Conservation (phyloP, 2,888 invertebrate genomes). For the Nymphalis polychloros region DNA sequence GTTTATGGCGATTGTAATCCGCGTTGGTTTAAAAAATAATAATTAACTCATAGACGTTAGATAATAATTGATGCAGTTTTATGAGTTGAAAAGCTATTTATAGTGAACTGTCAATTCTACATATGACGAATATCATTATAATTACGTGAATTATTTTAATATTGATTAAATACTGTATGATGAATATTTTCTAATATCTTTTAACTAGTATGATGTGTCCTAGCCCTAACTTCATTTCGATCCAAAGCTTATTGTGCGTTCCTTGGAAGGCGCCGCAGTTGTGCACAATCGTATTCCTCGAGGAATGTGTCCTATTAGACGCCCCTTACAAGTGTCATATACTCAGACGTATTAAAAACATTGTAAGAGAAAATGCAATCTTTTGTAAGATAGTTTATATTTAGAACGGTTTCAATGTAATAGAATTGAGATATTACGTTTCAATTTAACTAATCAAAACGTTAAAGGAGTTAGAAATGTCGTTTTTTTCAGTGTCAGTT, state of each 20-base stretch:
- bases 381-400: not conserved
- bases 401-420: not conserved
- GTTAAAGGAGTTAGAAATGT: not conserved
- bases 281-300: conserved; percentile 60
- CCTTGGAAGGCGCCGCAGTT: conserved; percentile 58
- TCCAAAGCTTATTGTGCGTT: conserved; percentile 60
- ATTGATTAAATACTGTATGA: too few species aligned
- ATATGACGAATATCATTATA: too few species aligned
- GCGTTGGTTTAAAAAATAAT: too few species aligned
- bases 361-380: not conserved
- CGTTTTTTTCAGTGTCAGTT: too few species aligned
- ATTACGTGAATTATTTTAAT: too few species aligned
- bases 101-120: too few species aligned
- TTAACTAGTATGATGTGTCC: not conserved
- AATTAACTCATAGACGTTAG: too few species aligned
- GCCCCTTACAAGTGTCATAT: conserved; percentile 61
- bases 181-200: not conserved
- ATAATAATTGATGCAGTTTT: too few species aligned
- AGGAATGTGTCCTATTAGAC: conserved; percentile 48
- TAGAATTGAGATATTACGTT: too few species aligned
- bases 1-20: too few species aligned
- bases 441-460: not conserved
- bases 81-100: too few species aligned
- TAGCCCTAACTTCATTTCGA: conserved; percentile 35
- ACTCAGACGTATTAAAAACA: conserved; percentile 4